phyloP scores from a whole-genome alignment of 2,888 invertebrate genomes.

The Coenonympha arcania region DNA sequence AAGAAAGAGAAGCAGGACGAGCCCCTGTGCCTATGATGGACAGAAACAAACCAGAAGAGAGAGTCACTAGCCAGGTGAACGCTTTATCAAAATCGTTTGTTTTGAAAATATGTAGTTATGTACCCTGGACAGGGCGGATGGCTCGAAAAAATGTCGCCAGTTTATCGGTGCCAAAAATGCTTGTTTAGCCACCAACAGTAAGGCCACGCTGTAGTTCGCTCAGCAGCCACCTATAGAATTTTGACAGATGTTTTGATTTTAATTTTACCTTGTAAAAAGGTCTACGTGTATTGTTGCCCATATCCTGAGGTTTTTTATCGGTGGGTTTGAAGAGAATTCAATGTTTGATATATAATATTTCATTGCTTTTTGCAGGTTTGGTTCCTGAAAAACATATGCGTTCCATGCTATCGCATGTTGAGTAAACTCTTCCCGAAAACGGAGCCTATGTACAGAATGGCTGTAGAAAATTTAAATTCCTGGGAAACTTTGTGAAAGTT shows the following conservation, averaged over 20 bases:
- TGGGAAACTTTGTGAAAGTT: slow-evolving; percentile 44
- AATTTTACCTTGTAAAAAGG: too few species aligned
- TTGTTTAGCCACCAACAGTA: too few species aligned
- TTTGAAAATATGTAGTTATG: too few species aligned
- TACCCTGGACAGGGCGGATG: too few species aligned
- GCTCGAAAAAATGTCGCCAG: too few species aligned
- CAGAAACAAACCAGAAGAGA: slow-evolving; percentile 79
- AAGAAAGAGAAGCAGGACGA: slow-evolving; percentile 78
- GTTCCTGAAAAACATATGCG: slow-evolving; percentile 84
- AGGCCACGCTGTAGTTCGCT: too few species aligned
- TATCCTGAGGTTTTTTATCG: not conserved
- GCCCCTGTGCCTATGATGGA: slow-evolving; percentile 88
- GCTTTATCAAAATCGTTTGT: not conserved
- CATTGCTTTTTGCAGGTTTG: slow-evolving; percentile 74
- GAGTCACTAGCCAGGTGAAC: slow-evolving; percentile 81
- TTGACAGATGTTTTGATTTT: too few species aligned
- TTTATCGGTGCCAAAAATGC: too few species aligned
- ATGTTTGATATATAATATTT: not conserved
- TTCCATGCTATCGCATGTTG: slow-evolving; percentile 84
- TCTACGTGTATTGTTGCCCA: too few species aligned
- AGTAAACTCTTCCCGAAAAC: slow-evolving; percentile 80
- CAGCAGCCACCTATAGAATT: too few species aligned
- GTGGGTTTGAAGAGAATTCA: too few species aligned
- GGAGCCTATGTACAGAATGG: slow-evolving; percentile 79
- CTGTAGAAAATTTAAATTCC: slow-evolving; percentile 64